These are phyloP conservation scores for Bombyx mandarina DNA, from an alignment of 1,140 invertebrate genomes.

Conservation along the genomic window DNA sequence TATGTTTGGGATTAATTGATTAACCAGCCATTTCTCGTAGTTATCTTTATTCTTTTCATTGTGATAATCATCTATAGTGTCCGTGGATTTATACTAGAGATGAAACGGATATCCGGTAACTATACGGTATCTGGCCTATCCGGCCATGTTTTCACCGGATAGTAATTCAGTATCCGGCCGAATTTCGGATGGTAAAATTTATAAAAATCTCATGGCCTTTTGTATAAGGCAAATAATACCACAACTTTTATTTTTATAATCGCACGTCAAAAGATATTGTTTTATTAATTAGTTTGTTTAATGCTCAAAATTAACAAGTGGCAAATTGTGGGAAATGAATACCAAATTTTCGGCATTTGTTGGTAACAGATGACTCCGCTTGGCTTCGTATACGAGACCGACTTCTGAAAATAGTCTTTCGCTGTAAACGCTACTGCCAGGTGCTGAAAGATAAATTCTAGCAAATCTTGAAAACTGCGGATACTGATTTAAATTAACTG, in stretches of 20 bases:
- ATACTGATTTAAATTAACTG: conserved; percentile 20
- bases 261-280: too few species aligned
- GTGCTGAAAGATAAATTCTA: not conserved
- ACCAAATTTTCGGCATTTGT: conserved; percentile 5
- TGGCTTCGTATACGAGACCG: conserved; percentile 4
- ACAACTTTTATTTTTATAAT: not conserved
- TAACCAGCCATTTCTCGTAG: not conserved
- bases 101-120: not conserved
- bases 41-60: not conserved
- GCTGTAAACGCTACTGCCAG: conserved; percentile 5
- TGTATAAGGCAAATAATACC: not conserved
- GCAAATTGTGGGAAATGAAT: conserved; percentile 4
- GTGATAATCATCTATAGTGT: not conserved
- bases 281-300: too few species aligned
- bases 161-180: too few species aligned
- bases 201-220: too few species aligned
- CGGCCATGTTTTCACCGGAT: not conserved
- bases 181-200: too few species aligned
- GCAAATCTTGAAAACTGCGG: conserved; percentile 9
- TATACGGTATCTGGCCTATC: not conserved
- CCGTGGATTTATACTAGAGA: not conserved
- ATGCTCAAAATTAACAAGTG: not conserved
- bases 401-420: too few species aligned
- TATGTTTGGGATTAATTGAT: not conserved
- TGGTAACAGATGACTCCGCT: conserved; percentile 5